Evolutionary conservation across 35 echinoderm and acorn worm species (phyloP).

Genomic region (Apostichopus japonicus): DNA sequence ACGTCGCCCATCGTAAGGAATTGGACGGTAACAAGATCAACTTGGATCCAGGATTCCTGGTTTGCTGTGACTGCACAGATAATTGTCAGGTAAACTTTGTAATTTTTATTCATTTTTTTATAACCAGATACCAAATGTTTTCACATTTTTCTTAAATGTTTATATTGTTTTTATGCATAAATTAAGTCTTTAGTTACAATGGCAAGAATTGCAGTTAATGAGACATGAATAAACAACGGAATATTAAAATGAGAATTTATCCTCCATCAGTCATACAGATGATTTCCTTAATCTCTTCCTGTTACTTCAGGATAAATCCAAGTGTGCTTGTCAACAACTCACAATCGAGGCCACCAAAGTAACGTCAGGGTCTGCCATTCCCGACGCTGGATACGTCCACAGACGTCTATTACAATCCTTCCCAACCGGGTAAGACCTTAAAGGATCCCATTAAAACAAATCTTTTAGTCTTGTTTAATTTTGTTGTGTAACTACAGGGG

Average conservation of each 20-base stretch:
- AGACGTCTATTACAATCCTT: slow-evolving; percentile 69
- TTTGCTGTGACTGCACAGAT: slow-evolving; percentile 94
- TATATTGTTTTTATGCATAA: no score
- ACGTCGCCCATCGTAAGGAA: slow-evolving; percentile 74
- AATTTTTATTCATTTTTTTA: neutral
- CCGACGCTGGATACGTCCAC: slow-evolving; percentile 78
- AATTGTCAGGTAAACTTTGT: slow-evolving; percentile 79
- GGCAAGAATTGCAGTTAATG: no score
- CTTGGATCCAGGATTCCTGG: slow-evolving; percentile 80
- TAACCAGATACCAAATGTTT: neutral
- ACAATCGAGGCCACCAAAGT: slow-evolving; percentile 74
- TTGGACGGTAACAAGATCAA: slow-evolving; percentile 75
- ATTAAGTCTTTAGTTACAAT: no score
- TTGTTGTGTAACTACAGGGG: no score
- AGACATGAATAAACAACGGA: neutral
- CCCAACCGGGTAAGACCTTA: slow-evolving; percentile 76
- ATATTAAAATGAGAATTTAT: neutral
- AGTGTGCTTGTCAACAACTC: slow-evolving; percentile 90
- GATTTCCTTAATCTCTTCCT: neutral
- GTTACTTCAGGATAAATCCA: slow-evolving; percentile 64
- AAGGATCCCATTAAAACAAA: no score
- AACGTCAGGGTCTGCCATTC: slow-evolving; percentile 28
- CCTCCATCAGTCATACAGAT: neutral
- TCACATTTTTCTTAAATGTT: no score
- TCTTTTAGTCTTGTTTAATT: no score